Evolutionary conservation across 2,113 vertebrate species (phyloP), one percentile per base, ranked within the genome.

Genomic region (Cricetomys ansorgei): DNA sequence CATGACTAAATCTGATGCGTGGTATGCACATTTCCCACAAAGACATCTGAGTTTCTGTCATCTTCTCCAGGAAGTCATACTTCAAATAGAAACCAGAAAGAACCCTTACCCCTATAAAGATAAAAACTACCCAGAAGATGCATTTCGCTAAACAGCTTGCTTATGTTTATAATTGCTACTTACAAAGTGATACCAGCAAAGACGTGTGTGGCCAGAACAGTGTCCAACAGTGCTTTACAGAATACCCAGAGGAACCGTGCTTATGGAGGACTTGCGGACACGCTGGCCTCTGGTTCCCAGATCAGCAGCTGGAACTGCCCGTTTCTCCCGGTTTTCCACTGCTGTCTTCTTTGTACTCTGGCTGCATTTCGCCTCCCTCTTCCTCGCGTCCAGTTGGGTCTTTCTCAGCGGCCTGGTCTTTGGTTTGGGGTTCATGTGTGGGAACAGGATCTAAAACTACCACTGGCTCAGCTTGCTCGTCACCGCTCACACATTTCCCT

Each of bases 251-350:
- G 93, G 31, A 97, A 43, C 85, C 77, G 96, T 96, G 96, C 29
- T 72, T 91, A 84, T 80, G 89, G 97, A 91, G 2, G 96, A 94
- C 40, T 96, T 92, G 92, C 53, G 16, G 86, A 97, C 93, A 34
- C 17, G 77, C 94, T 76, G 80, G 95, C 95, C 94, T 91, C 97
- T 73, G 86, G 97, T 62, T 75, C 7, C n/a, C n/a, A 29, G 76
- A 89, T 98, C 98, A 99, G 97, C 99, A 99, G 98, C 27, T 98
- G 95, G 99, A 99, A 86, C 98, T 99, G 97, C 98, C 98, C 10
- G 59, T 77, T 89, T 99, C 98, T 96, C 97, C 98, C 2, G 85
- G 73, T 84, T 97, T 98, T 57, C 96, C 97, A 59, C 43, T 7
- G 0, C 87, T 85, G 27, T 96, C 80, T 88, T 97, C 98, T 97